Evolutionary conservation across 2,113 vertebrate genomes (phyloP).

Genomic region (Clupea harengus): DNA sequence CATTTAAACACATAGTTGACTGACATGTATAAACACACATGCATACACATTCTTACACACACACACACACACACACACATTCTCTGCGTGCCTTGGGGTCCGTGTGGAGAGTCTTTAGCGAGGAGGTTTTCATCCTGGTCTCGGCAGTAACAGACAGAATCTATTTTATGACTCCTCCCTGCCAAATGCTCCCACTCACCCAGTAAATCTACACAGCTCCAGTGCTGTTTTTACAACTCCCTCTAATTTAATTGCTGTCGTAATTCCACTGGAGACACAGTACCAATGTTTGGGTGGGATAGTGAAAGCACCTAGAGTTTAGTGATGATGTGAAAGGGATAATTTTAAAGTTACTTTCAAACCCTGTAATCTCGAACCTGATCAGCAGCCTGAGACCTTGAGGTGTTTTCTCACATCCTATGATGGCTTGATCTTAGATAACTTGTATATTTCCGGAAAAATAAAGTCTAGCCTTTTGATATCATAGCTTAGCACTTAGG

Average conservation of each 20-base stretch:
- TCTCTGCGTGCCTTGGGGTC: neutral
- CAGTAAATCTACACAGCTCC: neutral
- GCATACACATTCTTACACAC: neutral
- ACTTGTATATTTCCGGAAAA: neutral
- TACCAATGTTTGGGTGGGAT: neutral
- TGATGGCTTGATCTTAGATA: neutral
- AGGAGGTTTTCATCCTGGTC: neutral
- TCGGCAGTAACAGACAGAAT: neutral
- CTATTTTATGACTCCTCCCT: neutral
- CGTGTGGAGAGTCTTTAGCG: neutral
- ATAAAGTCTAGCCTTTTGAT: neutral
- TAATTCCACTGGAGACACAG: neutral
- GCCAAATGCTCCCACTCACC: neutral
- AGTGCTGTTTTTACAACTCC: neutral
- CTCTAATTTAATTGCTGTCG: neutral
- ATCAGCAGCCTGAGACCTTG: neutral
- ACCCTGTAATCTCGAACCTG: neutral
- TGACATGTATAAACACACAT: neutral
- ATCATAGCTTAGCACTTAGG: neutral
- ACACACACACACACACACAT: neutral
- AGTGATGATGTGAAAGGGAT: neutral
- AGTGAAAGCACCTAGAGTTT: neutral
- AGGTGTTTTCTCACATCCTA: neutral
- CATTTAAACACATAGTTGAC: neutral
- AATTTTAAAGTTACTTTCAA: neutral